Conservation (phyloP, 1,140 invertebrate species). For the Agraylea sexmaculata region DNA sequence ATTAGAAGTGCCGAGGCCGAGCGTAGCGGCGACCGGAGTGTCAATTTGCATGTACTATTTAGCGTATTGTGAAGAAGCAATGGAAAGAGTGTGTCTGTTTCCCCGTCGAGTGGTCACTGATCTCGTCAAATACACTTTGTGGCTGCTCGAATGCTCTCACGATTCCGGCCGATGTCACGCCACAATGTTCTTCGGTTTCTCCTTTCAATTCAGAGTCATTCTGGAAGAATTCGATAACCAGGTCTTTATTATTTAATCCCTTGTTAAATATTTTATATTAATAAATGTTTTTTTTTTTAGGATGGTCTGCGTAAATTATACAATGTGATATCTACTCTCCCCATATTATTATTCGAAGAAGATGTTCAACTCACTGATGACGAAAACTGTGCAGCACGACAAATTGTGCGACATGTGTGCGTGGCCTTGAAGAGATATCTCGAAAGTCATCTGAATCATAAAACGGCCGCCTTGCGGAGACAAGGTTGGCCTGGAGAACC, state of each 20-base stretch:
- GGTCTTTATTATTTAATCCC: slow-evolving; percentile 19
- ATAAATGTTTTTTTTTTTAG: slow-evolving; percentile 26
- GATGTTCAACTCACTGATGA: slow-evolving; percentile 67
- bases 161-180: slow-evolving; percentile 92
- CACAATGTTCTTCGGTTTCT: slow-evolving; percentile 92
- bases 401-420: slow-evolving; percentile 86
- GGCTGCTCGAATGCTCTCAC: slow-evolving; percentile 91
- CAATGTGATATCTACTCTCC: slow-evolving; percentile 84
- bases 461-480: slow-evolving; percentile 68
- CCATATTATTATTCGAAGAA: slow-evolving; percentile 61
- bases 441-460: slow-evolving; percentile 79
- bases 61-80: slow-evolving; percentile 93
- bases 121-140: slow-evolving; percentile 78
- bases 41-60: slow-evolving; percentile 94
- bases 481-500: slow-evolving; percentile 41
- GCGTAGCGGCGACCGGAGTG: slow-evolving; percentile 89
- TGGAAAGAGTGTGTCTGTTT: slow-evolving; percentile 86
- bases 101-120: slow-evolving; percentile 65
- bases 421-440: slow-evolving; percentile 83
- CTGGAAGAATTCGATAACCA: slow-evolving; percentile 86
- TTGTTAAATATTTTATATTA: background rate
- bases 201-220: slow-evolving; percentile 84
- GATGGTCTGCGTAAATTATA: slow-evolving; percentile 87
- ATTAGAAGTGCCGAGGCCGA: slow-evolving; percentile 80
- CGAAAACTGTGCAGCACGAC: slow-evolving; percentile 83